Evolutionary conservation across 2,113 vertebrate species (phyloP), one percentile per base, ranked within the genome.

Genomic region (Podarcis cretensis): DNA sequence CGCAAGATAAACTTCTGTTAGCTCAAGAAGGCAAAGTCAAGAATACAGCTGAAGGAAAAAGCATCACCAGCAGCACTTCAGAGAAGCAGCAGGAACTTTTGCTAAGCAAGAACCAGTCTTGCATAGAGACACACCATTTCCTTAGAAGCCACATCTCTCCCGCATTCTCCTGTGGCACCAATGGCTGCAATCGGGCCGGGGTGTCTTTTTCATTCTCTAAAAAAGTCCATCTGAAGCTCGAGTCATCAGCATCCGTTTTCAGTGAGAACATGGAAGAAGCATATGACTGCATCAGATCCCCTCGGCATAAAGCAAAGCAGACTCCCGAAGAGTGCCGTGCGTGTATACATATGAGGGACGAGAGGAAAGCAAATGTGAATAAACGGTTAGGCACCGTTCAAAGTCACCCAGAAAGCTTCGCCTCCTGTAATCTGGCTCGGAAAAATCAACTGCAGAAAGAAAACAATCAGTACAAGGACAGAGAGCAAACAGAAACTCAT

Each of bases 181-280:
- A 79, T 48, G 83, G 79, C 69, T 96, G 88, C 95, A 97, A 97
- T 90, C 97, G 98, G 69, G 96, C 96, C 16, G 98, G 98, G 54
- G 98, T 99, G 90, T 99, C 99, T 23, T 99, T 99, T 95, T 99
- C 98, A 57, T 99, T 99, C 95, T 99, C 98, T 48, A 98, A 98
- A 94, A 98, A 99, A 92, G 98, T 97, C 43, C 95, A 98, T 87
- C 96, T 98, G 89, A 98, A 98, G 93, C 98, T 99, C 6, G 98
- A 99, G 93, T 99, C 98, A 27, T 99, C 98, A 1, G 99, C 99
- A 37, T 98, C 99, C 0, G 98, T 99, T 93, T 99, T 99, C 95
- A 98, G 97, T 23, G 99, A 99, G 95, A 97, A 97, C 69, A 91
- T 94, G 57, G 98, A 98, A 85, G 99, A 99, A 90, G 97, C 89